These are phyloP conservation scores for Bettongia penicillata DNA, from an alignment of 2,113 vertebrate genomes.

Conservation along the genomic window DNA sequence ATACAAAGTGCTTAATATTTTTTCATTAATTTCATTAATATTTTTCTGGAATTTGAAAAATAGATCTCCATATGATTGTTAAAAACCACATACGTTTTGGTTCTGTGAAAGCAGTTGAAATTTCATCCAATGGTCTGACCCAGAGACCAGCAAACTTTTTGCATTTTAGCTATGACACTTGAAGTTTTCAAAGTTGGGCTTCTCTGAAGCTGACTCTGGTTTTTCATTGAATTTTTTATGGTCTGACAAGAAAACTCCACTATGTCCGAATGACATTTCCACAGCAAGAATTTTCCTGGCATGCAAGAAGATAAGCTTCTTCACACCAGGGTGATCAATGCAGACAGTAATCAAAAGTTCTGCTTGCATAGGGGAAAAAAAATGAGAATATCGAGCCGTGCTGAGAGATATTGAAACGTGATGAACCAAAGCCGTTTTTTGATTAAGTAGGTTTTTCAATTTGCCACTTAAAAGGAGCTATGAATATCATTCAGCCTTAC, in stretches of 20 bases:
- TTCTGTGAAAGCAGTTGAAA: neutral
- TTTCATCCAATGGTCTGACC: neutral
- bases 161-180: slow-evolving; percentile 20
- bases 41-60: neutral
- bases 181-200: neutral
- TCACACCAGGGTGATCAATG: slow-evolving; percentile 76
- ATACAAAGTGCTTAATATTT: neutral
- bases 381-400: slow-evolving; percentile 76
- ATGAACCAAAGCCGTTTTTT: slow-evolving; percentile 81
- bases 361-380: slow-evolving; percentile 70
- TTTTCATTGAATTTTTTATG: slow-evolving; percentile 59
- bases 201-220: slow-evolving; percentile 55
- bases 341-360: slow-evolving; percentile 80
- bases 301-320: slow-evolving; percentile 67
- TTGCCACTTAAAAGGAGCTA: slow-evolving; percentile 82
- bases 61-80: neutral
- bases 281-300: slow-evolving; percentile 51
- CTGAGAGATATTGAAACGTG: slow-evolving; percentile 83
- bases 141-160: neutral
- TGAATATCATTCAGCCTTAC: slow-evolving; percentile 82
- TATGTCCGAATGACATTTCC: slow-evolving; percentile 65
- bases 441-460: slow-evolving; percentile 84
- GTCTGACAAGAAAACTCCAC: slow-evolving; percentile 24
- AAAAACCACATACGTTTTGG: neutral
- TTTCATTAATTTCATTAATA: neutral